These are phyloP conservation scores for Anisognathus igniventris DNA, from an alignment of 2,797 vertebrate species.

Conservation along the genomic window DNA sequence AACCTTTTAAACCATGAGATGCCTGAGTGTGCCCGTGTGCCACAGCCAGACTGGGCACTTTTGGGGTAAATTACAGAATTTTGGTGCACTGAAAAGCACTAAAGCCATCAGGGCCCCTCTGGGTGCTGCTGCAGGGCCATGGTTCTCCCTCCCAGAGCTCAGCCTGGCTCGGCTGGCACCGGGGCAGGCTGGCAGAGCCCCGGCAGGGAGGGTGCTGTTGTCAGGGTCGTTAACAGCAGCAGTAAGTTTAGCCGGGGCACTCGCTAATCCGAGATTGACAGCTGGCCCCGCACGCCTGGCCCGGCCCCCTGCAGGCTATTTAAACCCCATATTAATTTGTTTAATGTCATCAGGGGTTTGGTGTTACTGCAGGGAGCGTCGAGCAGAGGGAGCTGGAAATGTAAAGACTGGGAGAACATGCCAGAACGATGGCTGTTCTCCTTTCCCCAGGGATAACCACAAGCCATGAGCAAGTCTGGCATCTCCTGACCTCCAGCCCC, in stretches of 20 bases:
- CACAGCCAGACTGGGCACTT: not conserved
- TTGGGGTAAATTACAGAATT: not conserved
- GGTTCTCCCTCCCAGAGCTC: not conserved
- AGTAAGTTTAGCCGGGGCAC: not conserved
- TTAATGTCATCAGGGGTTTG: slow-evolving; percentile 54
- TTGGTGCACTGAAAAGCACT: not conserved
- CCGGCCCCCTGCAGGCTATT: slow-evolving; percentile 36
- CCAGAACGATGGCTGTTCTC: not conserved
- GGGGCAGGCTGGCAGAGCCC: not conserved
- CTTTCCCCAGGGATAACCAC: not conserved
- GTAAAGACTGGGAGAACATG: not conserved
- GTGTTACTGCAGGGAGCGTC: not conserved
- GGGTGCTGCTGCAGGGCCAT: fast-evolving
- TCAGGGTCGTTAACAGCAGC: not conserved
- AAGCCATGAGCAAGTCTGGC: not conserved
- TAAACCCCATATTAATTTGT: slow-evolving; percentile 52
- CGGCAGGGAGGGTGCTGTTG: not conserved
- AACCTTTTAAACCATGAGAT: not conserved
- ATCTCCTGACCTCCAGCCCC: not conserved
- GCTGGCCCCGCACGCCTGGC: not conserved
- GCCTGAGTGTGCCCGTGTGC: fast-evolving
- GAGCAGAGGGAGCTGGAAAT: not conserved
- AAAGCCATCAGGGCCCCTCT: not conserved
- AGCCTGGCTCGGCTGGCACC: fast-evolving
- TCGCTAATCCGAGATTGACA: slow-evolving; percentile 44